phyloP scores from a whole-genome alignment of 2,113 vertebrate species.

The Xenotilapia flavipinnis region DNA sequence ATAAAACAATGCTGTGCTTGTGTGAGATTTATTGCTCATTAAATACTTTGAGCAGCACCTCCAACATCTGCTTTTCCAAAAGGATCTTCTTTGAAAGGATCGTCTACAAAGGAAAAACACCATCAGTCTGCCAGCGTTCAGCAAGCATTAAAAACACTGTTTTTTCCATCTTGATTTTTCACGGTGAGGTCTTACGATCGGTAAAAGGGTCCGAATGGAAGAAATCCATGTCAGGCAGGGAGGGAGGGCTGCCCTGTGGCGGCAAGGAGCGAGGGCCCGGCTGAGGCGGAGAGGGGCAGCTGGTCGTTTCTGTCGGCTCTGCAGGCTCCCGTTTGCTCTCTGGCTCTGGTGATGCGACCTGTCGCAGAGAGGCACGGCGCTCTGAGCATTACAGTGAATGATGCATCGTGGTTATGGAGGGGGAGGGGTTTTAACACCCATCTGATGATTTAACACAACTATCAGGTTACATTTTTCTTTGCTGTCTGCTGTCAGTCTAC shows the following conservation, averaged over 20 bases:
- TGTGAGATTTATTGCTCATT: neutral
- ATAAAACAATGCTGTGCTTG: neutral
- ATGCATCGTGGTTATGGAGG: no score
- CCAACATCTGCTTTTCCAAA: conserved; percentile 84
- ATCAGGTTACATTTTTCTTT: neutral
- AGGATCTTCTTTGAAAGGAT: conserved; percentile 95
- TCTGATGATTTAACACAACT: neutral
- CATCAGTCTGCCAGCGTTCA: neutral
- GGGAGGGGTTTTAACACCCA: neutral
- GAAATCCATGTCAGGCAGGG: conserved; percentile 82
- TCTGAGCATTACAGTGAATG: neutral
- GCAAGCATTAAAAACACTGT: neutral
- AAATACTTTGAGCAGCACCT: conserved; percentile 56
- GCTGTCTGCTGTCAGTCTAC: neutral
- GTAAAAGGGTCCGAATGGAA: conserved; percentile 93
- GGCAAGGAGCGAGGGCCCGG: conserved; percentile 61
- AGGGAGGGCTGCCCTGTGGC: conserved; percentile 57
- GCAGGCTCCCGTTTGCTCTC: conserved; percentile 71
- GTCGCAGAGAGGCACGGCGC: neutral
- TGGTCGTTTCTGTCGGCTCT: conserved; percentile 45
- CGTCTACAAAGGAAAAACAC: conserved; percentile 67
- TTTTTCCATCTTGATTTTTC: neutral
- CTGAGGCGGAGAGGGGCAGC: conserved; percentile 59
- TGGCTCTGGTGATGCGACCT: conserved; percentile 80
- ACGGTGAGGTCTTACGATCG: conserved; percentile 79